phyloP scores from a whole-genome alignment of 2,888 invertebrate species.

The Conomelus anceps region DNA sequence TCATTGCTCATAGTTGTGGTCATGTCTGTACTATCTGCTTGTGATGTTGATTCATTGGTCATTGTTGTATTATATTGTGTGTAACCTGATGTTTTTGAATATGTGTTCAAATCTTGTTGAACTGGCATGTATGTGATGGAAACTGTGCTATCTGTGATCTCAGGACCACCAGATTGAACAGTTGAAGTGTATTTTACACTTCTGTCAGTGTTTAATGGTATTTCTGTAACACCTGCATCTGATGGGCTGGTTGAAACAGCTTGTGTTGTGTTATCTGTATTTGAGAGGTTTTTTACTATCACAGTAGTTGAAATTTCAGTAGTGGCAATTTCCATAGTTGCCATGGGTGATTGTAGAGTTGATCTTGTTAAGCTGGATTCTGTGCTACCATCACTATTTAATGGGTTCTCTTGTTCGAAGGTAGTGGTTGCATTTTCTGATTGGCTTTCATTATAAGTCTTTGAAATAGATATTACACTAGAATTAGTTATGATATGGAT shows the following conservation, averaged over 20 bases:
- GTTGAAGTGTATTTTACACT: neutral
- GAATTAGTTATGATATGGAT: neutral
- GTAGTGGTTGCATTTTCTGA: conserved; percentile 1
- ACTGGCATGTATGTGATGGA: neutral
- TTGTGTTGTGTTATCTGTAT: conserved; percentile 9
- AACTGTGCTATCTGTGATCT: no score
- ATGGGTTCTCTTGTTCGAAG: neutral
- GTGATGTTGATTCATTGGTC: no score
- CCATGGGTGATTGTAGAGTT: neutral
- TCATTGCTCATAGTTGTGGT: no score
- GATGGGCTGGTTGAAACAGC: neutral
- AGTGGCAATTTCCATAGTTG: neutral
- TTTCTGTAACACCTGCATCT: neutral
- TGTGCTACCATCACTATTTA: neutral
- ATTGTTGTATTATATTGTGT: no score
- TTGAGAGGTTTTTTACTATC: neutral
- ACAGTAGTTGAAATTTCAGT: neutral
- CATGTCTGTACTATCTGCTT: no score
- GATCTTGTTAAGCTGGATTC: neutral
- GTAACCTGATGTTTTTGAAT: neutral
- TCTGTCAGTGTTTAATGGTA: neutral
- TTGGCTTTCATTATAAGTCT: conserved; percentile 1
- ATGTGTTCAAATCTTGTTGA: neutral
- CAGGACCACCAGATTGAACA: no score
- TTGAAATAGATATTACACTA: conserved; percentile 5